phyloP scores from a whole-genome alignment of 1,140 invertebrate genomes.

The Nautilus pompilius region DNA sequence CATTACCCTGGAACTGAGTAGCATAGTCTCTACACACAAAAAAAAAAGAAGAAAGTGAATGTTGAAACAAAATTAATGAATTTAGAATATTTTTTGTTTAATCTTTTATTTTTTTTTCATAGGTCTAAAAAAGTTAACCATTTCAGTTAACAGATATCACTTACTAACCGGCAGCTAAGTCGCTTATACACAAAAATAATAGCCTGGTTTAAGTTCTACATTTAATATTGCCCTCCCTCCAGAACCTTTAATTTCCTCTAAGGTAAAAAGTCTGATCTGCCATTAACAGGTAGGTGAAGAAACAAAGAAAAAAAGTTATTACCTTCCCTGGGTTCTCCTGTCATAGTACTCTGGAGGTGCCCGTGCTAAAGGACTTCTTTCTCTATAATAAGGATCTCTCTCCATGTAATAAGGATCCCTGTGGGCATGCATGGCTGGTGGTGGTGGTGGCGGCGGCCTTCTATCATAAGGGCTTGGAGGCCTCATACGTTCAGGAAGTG shows the following conservation, averaged over 20 bases:
- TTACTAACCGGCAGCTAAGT: background rate
- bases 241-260: too few relatives aligned
- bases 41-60: background rate
- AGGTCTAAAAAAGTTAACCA: background rate
- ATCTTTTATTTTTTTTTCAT: background rate
- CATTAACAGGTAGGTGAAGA: background rate
- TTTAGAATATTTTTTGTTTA: background rate
- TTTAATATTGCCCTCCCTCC: too few relatives aligned
- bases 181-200: background rate
- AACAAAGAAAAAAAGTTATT: background rate
- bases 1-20: background rate
- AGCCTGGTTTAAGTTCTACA: background rate
- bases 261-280: too few relatives aligned
- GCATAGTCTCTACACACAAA: background rate
- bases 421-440: background rate
- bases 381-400: conserved; percentile 1
- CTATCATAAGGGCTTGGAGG: background rate
- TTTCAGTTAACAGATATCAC: background rate
- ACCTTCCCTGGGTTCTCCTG: background rate
- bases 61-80: background rate
- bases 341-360: background rate
- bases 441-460: background rate
- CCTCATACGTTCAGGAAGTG: background rate
- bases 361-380: background rate
- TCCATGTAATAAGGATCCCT: conserved; percentile 2